A percentile compares a stretch with the other conserved stretches of the same genome.
These are phyloP conservation scores for Pseudococcus jackbeardsleyi DNA, from an alignment of 2,888 invertebrate genomes.

Conservation along the genomic window DNA sequence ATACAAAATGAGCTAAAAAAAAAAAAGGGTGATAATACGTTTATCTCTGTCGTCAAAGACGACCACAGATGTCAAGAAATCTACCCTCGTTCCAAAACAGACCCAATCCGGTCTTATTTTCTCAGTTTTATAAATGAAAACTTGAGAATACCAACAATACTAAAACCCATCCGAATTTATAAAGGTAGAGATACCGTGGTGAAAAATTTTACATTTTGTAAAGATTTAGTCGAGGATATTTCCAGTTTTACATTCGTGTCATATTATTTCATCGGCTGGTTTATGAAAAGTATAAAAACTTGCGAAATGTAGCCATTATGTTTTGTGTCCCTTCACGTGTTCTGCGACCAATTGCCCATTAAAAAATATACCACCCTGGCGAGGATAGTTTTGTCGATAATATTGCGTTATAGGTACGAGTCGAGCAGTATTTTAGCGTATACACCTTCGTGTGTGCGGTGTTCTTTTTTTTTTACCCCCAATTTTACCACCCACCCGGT, in stretches of 20 bases:
- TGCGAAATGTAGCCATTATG: background rate
- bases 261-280: no score
- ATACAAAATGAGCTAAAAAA: background rate
- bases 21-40: constrained; percentile 9
- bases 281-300: background rate
- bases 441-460: background rate
- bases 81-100: background rate
- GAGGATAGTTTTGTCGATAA: background rate
- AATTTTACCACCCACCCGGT: no score
- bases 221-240: background rate
- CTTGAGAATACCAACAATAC: background rate
- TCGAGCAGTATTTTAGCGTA: background rate
- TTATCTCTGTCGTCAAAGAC: constrained; percentile 13
- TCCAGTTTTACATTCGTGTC: no score
- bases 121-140: no score
- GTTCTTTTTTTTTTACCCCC: background rate
- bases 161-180: background rate
- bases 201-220: background rate
- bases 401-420: background rate
- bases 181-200: background rate
- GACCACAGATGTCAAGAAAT: constrained; percentile 6
- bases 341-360: background rate
- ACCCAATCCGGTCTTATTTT: background rate
- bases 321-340: background rate
- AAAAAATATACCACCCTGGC: background rate